Evolutionary conservation across 2,113 vertebrate genomes (phyloP).

Genomic region (Pseudorhombus dupliciocellatus): DNA sequence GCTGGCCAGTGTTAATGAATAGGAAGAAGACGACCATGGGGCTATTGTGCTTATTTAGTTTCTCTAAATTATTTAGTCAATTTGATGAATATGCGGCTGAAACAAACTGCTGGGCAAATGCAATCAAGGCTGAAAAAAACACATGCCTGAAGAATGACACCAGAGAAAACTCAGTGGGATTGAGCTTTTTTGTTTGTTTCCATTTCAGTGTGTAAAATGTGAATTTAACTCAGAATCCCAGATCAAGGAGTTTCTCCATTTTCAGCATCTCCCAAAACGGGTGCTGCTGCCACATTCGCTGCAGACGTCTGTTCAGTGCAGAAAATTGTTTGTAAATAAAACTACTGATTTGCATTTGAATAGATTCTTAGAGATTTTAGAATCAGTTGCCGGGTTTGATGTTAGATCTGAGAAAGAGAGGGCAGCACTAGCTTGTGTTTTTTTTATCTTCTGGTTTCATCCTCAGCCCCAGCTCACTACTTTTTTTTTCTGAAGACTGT

Average conservation of each 20-base stretch:
- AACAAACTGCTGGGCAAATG: conserved; percentile 62
- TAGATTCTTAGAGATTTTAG: conserved; percentile 20
- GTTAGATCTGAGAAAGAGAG: conserved; percentile 25
- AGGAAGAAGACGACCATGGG: background rate
- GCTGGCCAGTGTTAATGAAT: conserved; percentile 6
- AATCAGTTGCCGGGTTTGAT: conserved; percentile 40
- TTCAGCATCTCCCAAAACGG: conserved; percentile 13
- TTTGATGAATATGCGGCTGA: conserved; percentile 61
- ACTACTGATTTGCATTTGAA: conserved; percentile 24
- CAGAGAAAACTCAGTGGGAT: conserved; percentile 32
- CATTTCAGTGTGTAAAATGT: conserved; percentile 5
- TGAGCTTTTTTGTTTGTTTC: conserved; percentile 19
- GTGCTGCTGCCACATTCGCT: conserved; percentile 2
- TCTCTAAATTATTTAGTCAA: conserved; percentile 56
- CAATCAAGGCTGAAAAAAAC: conserved; percentile 50
- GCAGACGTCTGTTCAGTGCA: conserved; percentile 11
- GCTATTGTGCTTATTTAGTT: conserved; percentile 50
- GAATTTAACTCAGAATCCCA: conserved; percentile 32
- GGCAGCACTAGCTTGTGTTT: background rate
- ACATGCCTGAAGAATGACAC: conserved; percentile 54
- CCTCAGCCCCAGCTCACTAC: background rate
- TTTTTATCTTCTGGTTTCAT: conserved; percentile 26
- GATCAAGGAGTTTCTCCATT: background rate
- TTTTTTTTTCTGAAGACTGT: background rate
- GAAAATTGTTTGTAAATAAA: conserved; percentile 47